phyloP scores from a whole-genome alignment of 2,113 vertebrate species.

The Nyctibius bracteatus region DNA sequence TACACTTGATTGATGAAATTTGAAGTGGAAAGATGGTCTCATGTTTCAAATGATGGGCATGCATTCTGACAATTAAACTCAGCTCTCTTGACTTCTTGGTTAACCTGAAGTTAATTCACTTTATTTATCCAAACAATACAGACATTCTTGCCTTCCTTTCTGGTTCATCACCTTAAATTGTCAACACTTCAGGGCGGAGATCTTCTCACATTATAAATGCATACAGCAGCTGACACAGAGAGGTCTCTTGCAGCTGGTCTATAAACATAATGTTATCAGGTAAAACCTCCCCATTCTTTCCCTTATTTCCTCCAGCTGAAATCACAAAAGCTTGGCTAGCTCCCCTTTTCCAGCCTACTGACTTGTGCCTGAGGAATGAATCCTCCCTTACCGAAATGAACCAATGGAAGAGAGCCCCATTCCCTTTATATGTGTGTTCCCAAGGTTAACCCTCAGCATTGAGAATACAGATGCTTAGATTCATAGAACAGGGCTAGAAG shows the following conservation, averaged over 20 bases:
- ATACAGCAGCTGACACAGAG: neutral
- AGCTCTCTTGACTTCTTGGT: neutral
- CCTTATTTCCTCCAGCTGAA: neutral
- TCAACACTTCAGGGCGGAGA: neutral
- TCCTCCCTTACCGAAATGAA: neutral
- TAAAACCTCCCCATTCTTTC: neutral
- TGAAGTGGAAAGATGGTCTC: neutral
- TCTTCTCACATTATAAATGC: neutral
- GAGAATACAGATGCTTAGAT: neutral
- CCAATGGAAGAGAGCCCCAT: neutral
- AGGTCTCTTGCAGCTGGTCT: neutral
- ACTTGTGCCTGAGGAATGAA: neutral
- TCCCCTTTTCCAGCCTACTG: neutral
- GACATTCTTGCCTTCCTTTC: neutral
- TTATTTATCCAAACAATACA: neutral
- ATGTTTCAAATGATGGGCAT: neutral
- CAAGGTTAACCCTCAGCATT: neutral
- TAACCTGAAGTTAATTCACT: slow-evolving; percentile 12
- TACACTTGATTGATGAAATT: neutral
- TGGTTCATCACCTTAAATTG: neutral
- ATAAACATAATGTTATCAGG: neutral
- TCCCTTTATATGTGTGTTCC: neutral
- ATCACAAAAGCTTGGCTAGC: neutral
- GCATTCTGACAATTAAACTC: slow-evolving; percentile 9
- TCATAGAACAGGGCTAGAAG: neutral